Evolutionary conservation across 2,113 vertebrate species (phyloP).

Genomic region (Pipa parva): DNA sequence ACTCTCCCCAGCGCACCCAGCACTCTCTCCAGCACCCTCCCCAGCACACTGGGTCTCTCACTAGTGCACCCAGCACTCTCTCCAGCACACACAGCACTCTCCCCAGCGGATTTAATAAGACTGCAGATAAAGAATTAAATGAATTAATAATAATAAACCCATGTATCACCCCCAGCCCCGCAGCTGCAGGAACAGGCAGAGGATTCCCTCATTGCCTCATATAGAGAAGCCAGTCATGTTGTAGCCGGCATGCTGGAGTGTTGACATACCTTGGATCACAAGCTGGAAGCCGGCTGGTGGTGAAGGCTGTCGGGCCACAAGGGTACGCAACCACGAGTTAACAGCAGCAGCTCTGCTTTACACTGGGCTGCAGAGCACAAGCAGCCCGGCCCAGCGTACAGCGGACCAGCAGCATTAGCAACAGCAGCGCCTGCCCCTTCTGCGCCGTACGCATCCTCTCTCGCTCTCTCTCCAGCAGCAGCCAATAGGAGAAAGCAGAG

Average conservation of each 20-base stretch:
- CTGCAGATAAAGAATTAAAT: too few relatives aligned
- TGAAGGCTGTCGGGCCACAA: neutral
- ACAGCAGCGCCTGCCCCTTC: neutral
- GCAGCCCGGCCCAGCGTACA: slow-evolving; percentile 27
- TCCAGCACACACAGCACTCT: too few relatives aligned
- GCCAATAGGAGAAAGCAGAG: slow-evolving; percentile 9
- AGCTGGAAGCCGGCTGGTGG: neutral
- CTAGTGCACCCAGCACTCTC: too few relatives aligned
- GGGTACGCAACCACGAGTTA: slow-evolving; percentile 10
- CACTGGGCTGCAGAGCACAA: neutral
- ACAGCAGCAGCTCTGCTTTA: neutral
- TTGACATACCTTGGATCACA: slow-evolving; percentile 1
- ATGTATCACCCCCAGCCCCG: too few relatives aligned
- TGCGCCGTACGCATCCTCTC: slow-evolving; percentile 4
- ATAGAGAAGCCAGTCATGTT: too few relatives aligned
- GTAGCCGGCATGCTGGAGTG: too few relatives aligned
- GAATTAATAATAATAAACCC: too few relatives aligned
- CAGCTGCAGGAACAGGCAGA: too few relatives aligned
- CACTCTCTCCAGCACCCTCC: too few relatives aligned
- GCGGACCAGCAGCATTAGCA: slow-evolving; percentile 7
- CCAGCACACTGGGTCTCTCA: neutral
- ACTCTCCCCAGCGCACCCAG: too few relatives aligned
- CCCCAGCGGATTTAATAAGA: too few relatives aligned
- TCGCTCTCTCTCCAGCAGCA: slow-evolving; percentile 1
- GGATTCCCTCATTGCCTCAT: too few relatives aligned